Percentiles rank a stretch among this genome's conserved stretches.
Evolutionary conservation across 2,797 vertebrate genomes (phyloP).

Genomic region (Salmo trutta): DNA sequence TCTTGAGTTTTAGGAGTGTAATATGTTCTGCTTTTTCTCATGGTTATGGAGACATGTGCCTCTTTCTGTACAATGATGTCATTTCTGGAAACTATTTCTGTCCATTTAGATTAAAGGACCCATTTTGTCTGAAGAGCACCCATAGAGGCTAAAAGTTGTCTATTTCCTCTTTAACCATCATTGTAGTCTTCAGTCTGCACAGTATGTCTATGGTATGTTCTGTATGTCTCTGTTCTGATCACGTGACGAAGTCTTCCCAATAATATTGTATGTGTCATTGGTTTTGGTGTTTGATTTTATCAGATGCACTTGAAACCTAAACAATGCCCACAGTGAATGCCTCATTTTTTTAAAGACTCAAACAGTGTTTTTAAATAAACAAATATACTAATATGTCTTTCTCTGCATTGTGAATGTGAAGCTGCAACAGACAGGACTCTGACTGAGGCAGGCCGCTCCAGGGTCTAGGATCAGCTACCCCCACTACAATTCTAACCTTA

Average conservation of each 20-base stretch:
- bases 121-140: too few relatives aligned
- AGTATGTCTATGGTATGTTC: too few relatives aligned
- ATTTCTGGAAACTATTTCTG: too few relatives aligned
- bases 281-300: slow-evolving; percentile 20
- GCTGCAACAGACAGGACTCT: background rate
- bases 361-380: slow-evolving; percentile 23
- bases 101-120: too few relatives aligned
- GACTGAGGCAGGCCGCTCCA: too few relatives aligned
- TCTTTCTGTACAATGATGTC: too few relatives aligned
- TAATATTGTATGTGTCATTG: background rate
- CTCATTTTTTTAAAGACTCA: background rate
- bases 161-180: too few relatives aligned
- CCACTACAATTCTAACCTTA: background rate
- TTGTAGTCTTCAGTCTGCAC: background rate
- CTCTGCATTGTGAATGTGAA: background rate
- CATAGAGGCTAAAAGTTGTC: too few relatives aligned
- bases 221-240: background rate
- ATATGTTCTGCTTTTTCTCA: too few relatives aligned
- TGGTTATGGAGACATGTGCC: too few relatives aligned
- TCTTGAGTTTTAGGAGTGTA: too few relatives aligned
- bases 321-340: background rate
- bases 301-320: slow-evolving; percentile 13
- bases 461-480: background rate
- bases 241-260: slow-evolving; percentile 14
- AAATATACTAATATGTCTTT: slow-evolving; percentile 6